phyloP scores from a whole-genome alignment of 2,888 invertebrate species.

The Eupithecia insigniata region DNA sequence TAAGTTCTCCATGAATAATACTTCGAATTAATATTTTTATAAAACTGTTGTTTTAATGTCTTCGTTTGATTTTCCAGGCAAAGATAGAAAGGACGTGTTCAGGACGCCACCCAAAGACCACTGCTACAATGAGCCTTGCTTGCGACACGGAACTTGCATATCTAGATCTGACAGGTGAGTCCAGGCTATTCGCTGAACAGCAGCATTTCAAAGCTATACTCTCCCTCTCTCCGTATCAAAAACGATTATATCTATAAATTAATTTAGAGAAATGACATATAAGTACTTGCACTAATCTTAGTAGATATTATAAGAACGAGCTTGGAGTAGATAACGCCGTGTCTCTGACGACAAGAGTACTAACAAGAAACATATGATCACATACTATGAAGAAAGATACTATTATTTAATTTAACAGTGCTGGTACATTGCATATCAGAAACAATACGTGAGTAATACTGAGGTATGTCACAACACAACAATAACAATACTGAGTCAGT shows the following conservation, averaged over 20 bases:
- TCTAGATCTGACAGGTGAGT: constrained; percentile 86
- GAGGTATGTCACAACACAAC: background rate
- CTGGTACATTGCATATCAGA: background rate
- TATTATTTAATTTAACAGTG: background rate
- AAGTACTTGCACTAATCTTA: too few species aligned
- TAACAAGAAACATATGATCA: background rate
- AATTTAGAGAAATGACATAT: background rate
- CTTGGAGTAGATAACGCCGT: background rate
- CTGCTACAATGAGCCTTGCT: constrained; percentile 91
- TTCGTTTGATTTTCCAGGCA: constrained; percentile 60
- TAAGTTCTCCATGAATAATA: background rate
- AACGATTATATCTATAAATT: background rate
- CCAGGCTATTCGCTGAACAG: background rate
- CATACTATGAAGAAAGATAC: background rate
- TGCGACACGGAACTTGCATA: constrained; percentile 92
- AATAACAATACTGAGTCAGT: too few species aligned
- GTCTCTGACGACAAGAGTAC: background rate
- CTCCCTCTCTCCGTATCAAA: background rate
- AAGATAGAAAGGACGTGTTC: constrained; percentile 81
- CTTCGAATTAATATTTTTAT: background rate
- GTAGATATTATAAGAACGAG: background rate
- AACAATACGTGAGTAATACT: background rate
- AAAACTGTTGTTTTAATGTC: background rate
- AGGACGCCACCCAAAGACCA: constrained; percentile 86
- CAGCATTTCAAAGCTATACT: background rate